A percentile compares a stretch with the other conserved stretches of the same genome.
Conservation (phyloP, 2,797 vertebrate genomes). For the Crenichthys baileyi region DNA sequence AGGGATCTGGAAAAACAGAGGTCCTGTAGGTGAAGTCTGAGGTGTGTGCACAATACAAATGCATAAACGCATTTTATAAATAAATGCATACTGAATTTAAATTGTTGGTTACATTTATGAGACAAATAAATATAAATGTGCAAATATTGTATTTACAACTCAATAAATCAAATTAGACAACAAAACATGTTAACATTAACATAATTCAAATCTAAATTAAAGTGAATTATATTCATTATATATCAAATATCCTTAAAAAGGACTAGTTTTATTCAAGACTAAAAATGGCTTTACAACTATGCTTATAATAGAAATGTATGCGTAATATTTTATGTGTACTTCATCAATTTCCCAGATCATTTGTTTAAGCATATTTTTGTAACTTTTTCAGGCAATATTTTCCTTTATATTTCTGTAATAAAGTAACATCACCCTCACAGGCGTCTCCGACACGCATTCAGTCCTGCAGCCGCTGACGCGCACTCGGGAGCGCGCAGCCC, state of each 20-base stretch:
- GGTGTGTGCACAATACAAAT: neutral
- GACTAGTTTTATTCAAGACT: too few species aligned
- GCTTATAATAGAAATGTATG: neutral
- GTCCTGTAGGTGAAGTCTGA: neutral
- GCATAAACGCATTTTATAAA: neutral
- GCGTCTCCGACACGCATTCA: neutral
- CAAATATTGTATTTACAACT: too few species aligned
- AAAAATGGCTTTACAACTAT: neutral
- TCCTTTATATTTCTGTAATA: neutral
- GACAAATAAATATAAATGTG: too few species aligned
- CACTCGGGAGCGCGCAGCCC: conserved; percentile 63
- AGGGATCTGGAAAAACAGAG: neutral
- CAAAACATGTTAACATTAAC: too few species aligned
- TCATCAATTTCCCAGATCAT: too few species aligned
- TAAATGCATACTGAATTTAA: neutral
- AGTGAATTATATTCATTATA: too few species aligned
- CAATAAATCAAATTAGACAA: too few species aligned
- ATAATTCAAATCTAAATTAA: too few species aligned
- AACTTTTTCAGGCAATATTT: neutral
- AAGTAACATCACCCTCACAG: conserved; percentile 19
- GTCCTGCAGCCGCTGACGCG: conserved; percentile 52
- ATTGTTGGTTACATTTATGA: too few species aligned
- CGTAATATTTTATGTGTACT: neutral
- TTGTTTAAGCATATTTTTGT: neutral
- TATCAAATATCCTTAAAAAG: too few species aligned